Evolutionary conservation across 92 coral and sea anemone species (phyloP), one percentile per base, ranked within the genome.

Genomic region (Blastomussa wellsi): DNA sequence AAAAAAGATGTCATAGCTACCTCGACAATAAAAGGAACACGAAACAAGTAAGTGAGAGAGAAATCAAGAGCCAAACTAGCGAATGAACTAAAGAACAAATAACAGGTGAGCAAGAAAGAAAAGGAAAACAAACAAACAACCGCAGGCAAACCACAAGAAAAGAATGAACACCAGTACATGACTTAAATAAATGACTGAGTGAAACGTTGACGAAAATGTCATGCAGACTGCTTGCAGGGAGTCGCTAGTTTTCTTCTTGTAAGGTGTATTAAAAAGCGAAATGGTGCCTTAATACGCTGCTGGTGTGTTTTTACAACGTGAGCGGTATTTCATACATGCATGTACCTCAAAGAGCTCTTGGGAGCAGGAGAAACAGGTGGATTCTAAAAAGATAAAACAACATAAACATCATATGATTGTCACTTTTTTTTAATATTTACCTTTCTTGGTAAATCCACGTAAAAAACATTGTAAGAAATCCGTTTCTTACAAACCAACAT

Each of bases 311-410:
- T n/a, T n/a, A n/a, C n/a, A n/a, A n/a, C n/a, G n/a, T 41, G 11
- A 44, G 49, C 49, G 7, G 49, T 57, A 22, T 57, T 22, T 8
- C 65, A n/a, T 24, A 0, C 47, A 5, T 47, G n/a, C n/a, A n/a
- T n/a, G n/a, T n/a, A 83, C 87, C 87, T 83, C 71, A 74, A 14
- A 2, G 87, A 42, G 28, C 80, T 83, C 74, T 59, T 83, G 14
- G 80, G 87, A 74, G 87, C 80, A 41, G 87, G 87, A 10, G 87
- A 83, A 75, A 83, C 87, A 38, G 87, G 87, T 1, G 81, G 80
- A 57, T 72, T 57, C 87, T 83, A 65, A 20, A 36, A 41, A 32
- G 69, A 29, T 55, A 52, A 1, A 51, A 70, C 13, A 74, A 14
- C 0, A 62, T 16, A 29, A 4, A 22, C 24, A 55, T 17, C 62